Percentiles rank a stretch among this genome's conserved stretches.
These are phyloP conservation scores for Gymnoscopelus braueri DNA, from an alignment of 2,797 vertebrate genomes.

Conservation along the genomic window DNA sequence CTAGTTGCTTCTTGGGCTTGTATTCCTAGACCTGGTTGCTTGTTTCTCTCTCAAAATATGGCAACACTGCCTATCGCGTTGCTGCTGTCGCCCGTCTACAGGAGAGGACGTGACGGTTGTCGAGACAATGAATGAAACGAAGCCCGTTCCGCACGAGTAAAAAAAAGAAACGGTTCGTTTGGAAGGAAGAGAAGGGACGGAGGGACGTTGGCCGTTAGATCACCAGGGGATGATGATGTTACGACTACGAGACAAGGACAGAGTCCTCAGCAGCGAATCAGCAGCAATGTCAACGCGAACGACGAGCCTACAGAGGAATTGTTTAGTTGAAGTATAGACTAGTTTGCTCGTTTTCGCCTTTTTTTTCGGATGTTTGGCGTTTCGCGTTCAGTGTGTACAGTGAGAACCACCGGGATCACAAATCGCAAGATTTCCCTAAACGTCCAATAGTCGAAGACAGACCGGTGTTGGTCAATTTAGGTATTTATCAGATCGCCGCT, in stretches of 20 bases:
- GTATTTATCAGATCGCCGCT: too few relatives aligned
- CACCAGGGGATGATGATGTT: conserved; percentile 8
- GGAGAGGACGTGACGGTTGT: conserved; percentile 32
- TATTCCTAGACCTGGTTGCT: too few relatives aligned
- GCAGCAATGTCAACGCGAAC: conserved; percentile 42
- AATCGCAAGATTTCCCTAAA: too few relatives aligned
- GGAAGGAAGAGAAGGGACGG: neutral
- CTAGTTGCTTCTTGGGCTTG: too few relatives aligned
- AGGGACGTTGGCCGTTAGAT: neutral
- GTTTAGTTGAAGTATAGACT: neutral
- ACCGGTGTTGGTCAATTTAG: too few relatives aligned
- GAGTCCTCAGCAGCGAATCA: conserved; percentile 35
- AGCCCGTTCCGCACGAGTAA: neutral
- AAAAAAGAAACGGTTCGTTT: neutral
- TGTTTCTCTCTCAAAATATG: too few relatives aligned
- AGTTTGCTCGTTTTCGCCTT: neutral
- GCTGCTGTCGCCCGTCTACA: conserved; percentile 33
- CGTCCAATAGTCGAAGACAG: too few relatives aligned
- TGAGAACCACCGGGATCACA: too few relatives aligned
- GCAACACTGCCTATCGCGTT: conserved; percentile 57
- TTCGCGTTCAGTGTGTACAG: too few relatives aligned
- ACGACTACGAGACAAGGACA: conserved; percentile 32
- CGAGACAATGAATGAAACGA: conserved; percentile 32
- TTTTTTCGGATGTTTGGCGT: too few relatives aligned
- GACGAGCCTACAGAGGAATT: conserved; percentile 8